Conservation (phyloP, 2,113 vertebrate genomes). For the Labeo rohita region DNA sequence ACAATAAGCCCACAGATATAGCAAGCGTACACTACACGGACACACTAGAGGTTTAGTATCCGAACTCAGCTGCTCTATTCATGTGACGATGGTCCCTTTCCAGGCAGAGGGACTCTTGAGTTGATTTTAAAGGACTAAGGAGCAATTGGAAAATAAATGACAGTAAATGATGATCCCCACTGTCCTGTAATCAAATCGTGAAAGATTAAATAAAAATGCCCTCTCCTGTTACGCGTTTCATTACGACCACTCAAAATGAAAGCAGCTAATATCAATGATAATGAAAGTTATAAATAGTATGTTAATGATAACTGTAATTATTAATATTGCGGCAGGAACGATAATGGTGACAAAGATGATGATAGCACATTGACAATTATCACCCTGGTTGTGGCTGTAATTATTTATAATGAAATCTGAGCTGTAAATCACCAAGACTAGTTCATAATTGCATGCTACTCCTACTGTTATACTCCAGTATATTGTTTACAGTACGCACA, state of each 20-base stretch:
- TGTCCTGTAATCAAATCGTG: neutral
- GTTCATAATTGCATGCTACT: neutral
- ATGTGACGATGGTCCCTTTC: neutral
- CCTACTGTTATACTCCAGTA: neutral
- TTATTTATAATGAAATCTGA: conserved; percentile 53
- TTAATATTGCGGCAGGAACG: conserved; percentile 46
- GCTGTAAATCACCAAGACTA: conserved; percentile 1
- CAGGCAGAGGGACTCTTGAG: conserved; percentile 1
- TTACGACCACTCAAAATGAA: conserved; percentile 41
- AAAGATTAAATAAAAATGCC: neutral
- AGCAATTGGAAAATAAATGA: conserved; percentile 34
- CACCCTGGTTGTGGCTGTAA: conserved; percentile 48
- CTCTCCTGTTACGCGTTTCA: conserved; percentile 30
- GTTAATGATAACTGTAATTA: conserved; percentile 61
- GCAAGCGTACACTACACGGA: neutral
- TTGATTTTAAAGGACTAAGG: conserved; percentile 7
- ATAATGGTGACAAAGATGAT: conserved; percentile 36
- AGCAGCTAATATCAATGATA: conserved; percentile 51
- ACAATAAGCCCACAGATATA: neutral
- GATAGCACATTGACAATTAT: conserved; percentile 59
- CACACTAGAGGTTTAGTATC: neutral
- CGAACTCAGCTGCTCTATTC: conserved; percentile 11
- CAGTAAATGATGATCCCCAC: neutral
- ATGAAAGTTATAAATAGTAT: conserved; percentile 61
- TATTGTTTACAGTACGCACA: neutral